Evolutionary conservation across 1,140 invertebrate species (phyloP), one percentile per base, ranked within the genome.

Genomic region (Pachypsylla venusta): DNA sequence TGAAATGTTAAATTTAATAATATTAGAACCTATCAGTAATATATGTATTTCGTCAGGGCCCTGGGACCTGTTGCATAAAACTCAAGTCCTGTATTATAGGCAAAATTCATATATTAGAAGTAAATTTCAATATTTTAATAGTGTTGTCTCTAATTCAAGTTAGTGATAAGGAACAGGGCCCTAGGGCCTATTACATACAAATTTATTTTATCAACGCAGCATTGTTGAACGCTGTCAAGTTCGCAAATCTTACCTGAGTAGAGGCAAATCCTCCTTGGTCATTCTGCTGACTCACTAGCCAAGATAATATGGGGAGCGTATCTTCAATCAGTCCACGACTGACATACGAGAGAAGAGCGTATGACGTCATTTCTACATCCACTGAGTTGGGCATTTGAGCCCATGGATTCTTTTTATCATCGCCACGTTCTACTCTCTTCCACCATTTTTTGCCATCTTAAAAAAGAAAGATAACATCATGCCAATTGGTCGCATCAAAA

Each of bases 361-460:
- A 96, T 0, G 89, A 79, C 0, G 90, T 89, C 71, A 90, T 90
- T 69, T 90, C 85, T n/a, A 93, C 81, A 64, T 92, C 87, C 1
- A 87, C 77, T 13, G 85, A 84, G 42, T 82, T 78, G 3, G 84
- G 79, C 40, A 81, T 67, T 25, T 74, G 74, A 54, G 79, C 78
- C 79, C 86, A 86, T 0, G 87, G 85, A 55, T 68, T 67, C 60
- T 81, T 80, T 61, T 80, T 79, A 28, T 82, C 81, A 3, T 70
- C 67, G 1, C 75, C 67, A 0, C 73, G 72, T 0, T 76, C 65
- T 7, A 73, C 71, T 62, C 79, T 80, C 25, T 78, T 78, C 87
- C 87, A 90, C 79, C 84, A 85, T 65, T 83, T 85, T 35, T 75
- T 69, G 4, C 80, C 84, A 61, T 79, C 74, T 67, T 62, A 35